Evolutionary conservation across 2,888 invertebrate species (phyloP), one percentile per base, ranked within the genome.

Genomic region (Rhodophaea formosa): DNA sequence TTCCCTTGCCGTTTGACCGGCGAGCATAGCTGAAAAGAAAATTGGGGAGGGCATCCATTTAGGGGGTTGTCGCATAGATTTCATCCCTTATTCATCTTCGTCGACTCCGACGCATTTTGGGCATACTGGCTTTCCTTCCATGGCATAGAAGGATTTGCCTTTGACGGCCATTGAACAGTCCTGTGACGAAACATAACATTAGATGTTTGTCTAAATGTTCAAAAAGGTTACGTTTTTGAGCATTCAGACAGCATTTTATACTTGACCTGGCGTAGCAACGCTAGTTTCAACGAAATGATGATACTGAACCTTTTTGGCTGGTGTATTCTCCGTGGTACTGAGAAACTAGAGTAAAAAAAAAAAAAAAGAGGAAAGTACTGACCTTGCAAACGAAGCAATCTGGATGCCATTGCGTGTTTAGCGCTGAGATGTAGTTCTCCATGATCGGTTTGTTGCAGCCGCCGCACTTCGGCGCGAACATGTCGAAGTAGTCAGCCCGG

Each of bases 321-420:
- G 35, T 39, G 60, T 45, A 49, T 62, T 56, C 57, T 59, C 32
- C n/a, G 44, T 17, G 44, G 42, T 35, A 35, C 3, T 23, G 29
- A 17, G 42, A 44, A 39, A 39, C 16, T 29, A 14, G 8, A 30
- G 16, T 0, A 12, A 15, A 14, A 32, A 58, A 56, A 30, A 45
- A 45, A 43, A 79, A 23, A 15, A 14, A 32, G 57, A 56, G 30
- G 44, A 45, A 43, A 79, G 5, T 86, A 88, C 97, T 93, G 94
- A 99, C 99, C 96, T 98, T 95, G 94, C 99, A 99, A 68, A 98
- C 98, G 92, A 99, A 99, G 91, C 99, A 99, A 81, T 98, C 97
- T 8, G 99, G 96, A 89, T 99, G 99, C 99, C 99, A 99, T 86
- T 99, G 98, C 66, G 97, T 96, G 90, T 97, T 98, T 69, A 99